Evolutionary conservation across 2,888 invertebrate species (phyloP).

Genomic region (Pristionchus entomophagus): DNA sequence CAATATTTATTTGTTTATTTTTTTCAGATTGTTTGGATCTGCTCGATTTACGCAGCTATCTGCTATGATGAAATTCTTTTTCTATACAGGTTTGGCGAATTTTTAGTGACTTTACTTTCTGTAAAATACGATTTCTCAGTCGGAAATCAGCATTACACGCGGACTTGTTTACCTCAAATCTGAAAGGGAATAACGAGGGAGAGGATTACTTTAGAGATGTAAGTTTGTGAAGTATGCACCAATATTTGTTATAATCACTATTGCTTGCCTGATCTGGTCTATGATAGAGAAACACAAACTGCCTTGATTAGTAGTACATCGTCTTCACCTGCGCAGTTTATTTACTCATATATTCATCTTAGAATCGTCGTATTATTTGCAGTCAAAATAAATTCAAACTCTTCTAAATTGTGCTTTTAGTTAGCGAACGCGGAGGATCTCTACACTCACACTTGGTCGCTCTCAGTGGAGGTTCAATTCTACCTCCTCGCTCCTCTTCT

Average conservation of each 20-base stretch:
- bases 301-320: too few relatives aligned
- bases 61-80: neutral
- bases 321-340: too few relatives aligned
- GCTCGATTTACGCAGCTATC: neutral
- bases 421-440: slow-evolving; percentile 57
- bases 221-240: too few relatives aligned
- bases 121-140: neutral
- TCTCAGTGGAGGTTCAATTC: slow-evolving; percentile 63
- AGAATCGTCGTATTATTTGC: neutral
- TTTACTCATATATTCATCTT: too few relatives aligned
- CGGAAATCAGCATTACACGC: neutral
- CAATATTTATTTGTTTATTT: too few relatives aligned
- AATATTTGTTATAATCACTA: too few relatives aligned
- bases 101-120: neutral
- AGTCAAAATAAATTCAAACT: neutral
- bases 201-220: slow-evolving; percentile 10
- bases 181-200: neutral
- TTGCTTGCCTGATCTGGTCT: too few relatives aligned
- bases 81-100: neutral
- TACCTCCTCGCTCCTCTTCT: slow-evolving; percentile 58
- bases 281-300: too few relatives aligned
- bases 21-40: neutral
- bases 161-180: neutral
- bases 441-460: slow-evolving; percentile 65
- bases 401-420: slow-evolving; percentile 49